Conservation (phyloP, 2,113 vertebrate genomes). For the Speoplatyrhinus poulsoni region DNA sequence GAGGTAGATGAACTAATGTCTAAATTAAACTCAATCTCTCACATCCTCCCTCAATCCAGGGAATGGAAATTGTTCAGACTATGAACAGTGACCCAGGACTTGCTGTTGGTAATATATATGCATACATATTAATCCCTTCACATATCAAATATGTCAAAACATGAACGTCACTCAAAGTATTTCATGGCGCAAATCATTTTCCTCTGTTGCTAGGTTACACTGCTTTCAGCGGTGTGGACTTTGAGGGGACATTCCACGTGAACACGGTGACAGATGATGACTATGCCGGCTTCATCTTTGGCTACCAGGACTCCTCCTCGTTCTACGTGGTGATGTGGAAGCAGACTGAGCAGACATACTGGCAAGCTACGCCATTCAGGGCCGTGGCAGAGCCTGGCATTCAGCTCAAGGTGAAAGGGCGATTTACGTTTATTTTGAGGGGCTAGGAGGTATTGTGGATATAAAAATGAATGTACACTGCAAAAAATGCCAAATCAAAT, state of each 20-base stretch:
- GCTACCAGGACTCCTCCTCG: conserved; percentile 97
- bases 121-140: neutral
- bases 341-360: conserved; percentile 98
- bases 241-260: conserved; percentile 97
- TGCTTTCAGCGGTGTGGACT: conserved; percentile 98
- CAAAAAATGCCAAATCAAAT: too few relatives aligned
- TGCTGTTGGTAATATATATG: conserved; percentile 86
- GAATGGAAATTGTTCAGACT: conserved; percentile 99
- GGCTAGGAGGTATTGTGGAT: too few relatives aligned
- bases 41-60: conserved; percentile 70
- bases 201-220: conserved; percentile 85
- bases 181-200: neutral
- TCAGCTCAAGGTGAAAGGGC: conserved; percentile 88
- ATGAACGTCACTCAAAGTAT: neutral
- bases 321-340: conserved; percentile 99
- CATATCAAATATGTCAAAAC: neutral
- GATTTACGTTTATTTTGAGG: neutral
- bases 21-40: neutral
- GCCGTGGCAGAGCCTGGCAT: conserved; percentile 97
- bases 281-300: conserved; percentile 98
- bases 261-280: conserved; percentile 97
- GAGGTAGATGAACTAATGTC: neutral
- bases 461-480: too few relatives aligned
- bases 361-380: conserved; percentile 97
- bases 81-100: conserved; percentile 99